Base-by-base conservation (phyloP, 37 sponge, comb jelly and placozoan species). In the Halichondria panicea region DNA sequence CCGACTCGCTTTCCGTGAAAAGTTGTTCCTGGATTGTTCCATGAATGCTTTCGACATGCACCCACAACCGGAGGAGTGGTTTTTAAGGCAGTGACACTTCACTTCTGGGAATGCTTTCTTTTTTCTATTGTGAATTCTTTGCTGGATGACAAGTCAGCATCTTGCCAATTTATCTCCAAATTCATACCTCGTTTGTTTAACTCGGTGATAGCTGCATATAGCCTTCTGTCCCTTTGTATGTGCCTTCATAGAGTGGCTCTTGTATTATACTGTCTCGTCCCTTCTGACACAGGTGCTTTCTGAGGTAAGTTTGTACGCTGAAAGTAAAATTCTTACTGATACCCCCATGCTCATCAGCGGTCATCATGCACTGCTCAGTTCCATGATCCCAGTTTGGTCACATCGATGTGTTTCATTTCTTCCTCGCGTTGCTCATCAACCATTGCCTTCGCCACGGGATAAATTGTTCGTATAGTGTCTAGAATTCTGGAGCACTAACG, bases 221-320 rank as follows among this genome's bases (percentile, higher is more conserved):
- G 27, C 80, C 80, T 38, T 79, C 80, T 30, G 80, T 70, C 24
- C 52, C 42, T 25, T 79, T 79, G 3, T 70, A 45, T 50, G 78
- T 77, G 4, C 78, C 78, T 19, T 28, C 55, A 68, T 66, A 77
- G 30, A 77, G 40, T n/a, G 30, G 44, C n/a, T 77, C 78, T 42
- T 77, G 33, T 4, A 75, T 61, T 15, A 75, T 34, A 41, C 38
- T 25, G 50, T 77, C 78, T 35, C 13, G 11, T 8, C 78, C 78
- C 5, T 68, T n/a, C 68, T 38, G 28, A 28, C 78, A 66, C 21
- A 77, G 40, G 66, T 77, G 80, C 7, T 45, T 31, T 40, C 37
- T 56, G 5, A 79, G 34, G 43, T 79, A 79, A 40, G 68, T 79
- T 68, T 45, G 53, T n/a, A 79, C 45, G 38, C 21, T 70, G 43